phyloP scores from a whole-genome alignment of 2,888 invertebrate genomes.

The Caenorhabditis auriculariae region DNA sequence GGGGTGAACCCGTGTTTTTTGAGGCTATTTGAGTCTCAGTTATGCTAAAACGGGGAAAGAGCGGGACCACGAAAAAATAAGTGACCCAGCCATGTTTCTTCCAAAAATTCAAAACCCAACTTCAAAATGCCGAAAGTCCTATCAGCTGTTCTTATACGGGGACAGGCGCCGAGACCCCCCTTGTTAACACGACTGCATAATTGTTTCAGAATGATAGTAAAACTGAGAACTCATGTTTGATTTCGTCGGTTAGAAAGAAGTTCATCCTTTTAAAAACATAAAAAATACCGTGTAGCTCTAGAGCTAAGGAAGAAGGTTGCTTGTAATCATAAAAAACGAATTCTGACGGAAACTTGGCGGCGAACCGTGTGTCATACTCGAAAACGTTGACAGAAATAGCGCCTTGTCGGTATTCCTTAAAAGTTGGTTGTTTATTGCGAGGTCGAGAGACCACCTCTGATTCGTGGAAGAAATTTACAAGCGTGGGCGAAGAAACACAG shows the following conservation, averaged over 20 bases:
- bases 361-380: constrained; percentile 84
- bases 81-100: too few relatives aligned
- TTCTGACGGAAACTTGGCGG: constrained; percentile 72
- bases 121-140: too few relatives aligned
- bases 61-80: too few relatives aligned
- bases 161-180: too few relatives aligned
- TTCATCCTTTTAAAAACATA: not conserved
- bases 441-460: constrained; percentile 12
- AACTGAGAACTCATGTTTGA: not conserved
- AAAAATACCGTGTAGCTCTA: constrained; percentile 69
- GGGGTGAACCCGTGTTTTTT: too few relatives aligned
- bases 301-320: constrained; percentile 73
- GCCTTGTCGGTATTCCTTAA: constrained; percentile 28
- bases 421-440: not conserved
- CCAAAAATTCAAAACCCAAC: too few relatives aligned
- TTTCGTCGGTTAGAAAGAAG: not conserved
- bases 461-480: constrained; percentile 39
- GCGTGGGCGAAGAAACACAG: constrained; percentile 43
- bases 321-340: constrained; percentile 84
- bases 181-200: too few relatives aligned
- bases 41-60: too few relatives aligned
- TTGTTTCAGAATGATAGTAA: not conserved
- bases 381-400: constrained; percentile 65
- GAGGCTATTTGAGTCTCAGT: too few relatives aligned
- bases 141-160: too few relatives aligned